Evolutionary conservation across 2,888 invertebrate genomes (phyloP).

Genomic region (Lamproptera curius): DNA sequence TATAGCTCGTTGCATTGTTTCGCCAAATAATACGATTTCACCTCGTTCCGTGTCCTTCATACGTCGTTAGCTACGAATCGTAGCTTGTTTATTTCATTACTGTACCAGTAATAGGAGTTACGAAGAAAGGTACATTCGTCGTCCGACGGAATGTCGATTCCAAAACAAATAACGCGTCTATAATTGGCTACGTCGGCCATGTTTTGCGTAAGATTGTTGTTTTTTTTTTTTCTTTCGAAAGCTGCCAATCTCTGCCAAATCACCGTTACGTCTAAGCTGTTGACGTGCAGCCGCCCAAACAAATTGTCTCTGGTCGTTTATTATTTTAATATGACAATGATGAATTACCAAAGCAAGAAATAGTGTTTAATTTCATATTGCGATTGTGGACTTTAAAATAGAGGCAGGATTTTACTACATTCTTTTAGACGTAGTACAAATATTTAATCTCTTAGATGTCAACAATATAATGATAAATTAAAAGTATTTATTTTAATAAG

Average conservation of each 20-base stretch:
- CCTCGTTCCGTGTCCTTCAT: conserved; percentile 35
- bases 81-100: conserved; percentile 25
- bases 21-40: conserved; percentile 33
- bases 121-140: conserved; percentile 43
- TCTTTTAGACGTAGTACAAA: no score
- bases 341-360: no score
- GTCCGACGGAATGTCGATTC: conserved; percentile 32
- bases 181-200: conserved; percentile 39
- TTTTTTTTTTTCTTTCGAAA: conserved; percentile 18
- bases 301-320: no score
- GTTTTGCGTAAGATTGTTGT: conserved; percentile 26
- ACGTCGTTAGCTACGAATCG: conserved; percentile 35
- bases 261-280: neutral
- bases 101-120: conserved; percentile 28
- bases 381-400: no score
- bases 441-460: no score
- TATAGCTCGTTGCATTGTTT: conserved; percentile 32
- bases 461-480: no score
- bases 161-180: conserved; percentile 41
- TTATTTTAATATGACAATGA: no score
- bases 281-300: neutral
- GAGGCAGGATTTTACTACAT: no score
- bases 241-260: neutral
- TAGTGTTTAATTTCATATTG: no score
- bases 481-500: no score